A percentile compares a stretch with the other conserved stretches of the same genome.
Evolutionary conservation across 2,797 vertebrate species (phyloP).

Genomic region (Poecilia picta): DNA sequence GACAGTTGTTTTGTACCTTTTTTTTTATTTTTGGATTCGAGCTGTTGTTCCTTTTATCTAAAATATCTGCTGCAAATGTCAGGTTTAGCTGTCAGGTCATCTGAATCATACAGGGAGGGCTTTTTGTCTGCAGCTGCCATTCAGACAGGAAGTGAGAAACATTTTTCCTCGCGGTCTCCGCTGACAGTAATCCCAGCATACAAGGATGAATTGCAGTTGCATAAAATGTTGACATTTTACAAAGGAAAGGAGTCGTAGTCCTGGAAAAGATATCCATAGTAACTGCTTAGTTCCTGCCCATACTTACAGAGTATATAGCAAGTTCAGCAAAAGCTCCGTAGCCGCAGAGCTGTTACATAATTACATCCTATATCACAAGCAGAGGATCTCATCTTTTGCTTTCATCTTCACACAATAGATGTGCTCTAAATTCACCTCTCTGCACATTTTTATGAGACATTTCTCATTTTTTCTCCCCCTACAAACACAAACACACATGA

Average conservation of each 20-base stretch:
- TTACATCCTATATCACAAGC: not conserved
- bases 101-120: conserved; percentile 16
- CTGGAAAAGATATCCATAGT: not conserved
- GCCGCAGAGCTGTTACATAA: not conserved
- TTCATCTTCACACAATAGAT: conserved; percentile 1
- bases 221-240: conserved; percentile 10
- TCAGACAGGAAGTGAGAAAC: conserved; percentile 27
- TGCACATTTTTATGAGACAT: not conserved
- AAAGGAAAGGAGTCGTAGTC: conserved; percentile 4
- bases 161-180: conserved; percentile 5
- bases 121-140: conserved; percentile 27
- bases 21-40: not conserved
- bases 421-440: not conserved
- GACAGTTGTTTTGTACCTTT: conserved; percentile 8
- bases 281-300: not conserved
- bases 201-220: conserved; percentile 15
- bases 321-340: not conserved
- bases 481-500: conserved; percentile 1
- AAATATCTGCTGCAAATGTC: conserved; percentile 50
- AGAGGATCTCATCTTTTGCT: not conserved
- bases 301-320: conserved; percentile 5
- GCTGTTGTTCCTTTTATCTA: conserved; percentile 24
- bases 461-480: not conserved
- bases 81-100: conserved; percentile 35
- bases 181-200: conserved; percentile 18